A percentile compares a stretch with the other conserved stretches of the same genome.
Conservation (phyloP, 2,888 invertebrate species). For the Laothoe populi region DNA sequence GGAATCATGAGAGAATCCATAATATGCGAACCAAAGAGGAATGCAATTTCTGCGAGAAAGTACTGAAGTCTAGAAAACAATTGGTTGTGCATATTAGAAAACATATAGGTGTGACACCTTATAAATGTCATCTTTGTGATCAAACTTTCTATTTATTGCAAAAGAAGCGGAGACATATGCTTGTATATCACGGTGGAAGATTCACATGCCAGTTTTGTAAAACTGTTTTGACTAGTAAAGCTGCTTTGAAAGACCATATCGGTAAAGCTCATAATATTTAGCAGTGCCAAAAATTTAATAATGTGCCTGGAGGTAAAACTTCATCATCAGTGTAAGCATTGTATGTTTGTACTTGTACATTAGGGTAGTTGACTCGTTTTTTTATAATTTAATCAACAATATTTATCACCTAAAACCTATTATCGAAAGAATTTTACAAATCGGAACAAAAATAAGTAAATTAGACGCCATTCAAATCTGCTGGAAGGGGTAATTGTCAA, state of each 20-base stretch:
- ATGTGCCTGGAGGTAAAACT: slow-evolving; percentile 10
- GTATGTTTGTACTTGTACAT: no score
- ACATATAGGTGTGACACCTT: slow-evolving; percentile 70
- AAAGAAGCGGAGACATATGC: slow-evolving; percentile 63
- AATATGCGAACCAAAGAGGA: slow-evolving; percentile 56
- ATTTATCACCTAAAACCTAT: no score
- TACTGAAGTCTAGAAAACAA: slow-evolving; percentile 60
- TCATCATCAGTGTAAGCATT: no score
- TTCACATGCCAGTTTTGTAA: slow-evolving; percentile 69
- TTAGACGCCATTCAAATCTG: no score
- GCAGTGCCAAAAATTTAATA: slow-evolving; percentile 27
- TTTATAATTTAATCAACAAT: not conserved
- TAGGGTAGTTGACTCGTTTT: no score
- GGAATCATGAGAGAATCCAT: slow-evolving; percentile 67
- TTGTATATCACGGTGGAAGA: slow-evolving; percentile 62
- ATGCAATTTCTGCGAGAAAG: slow-evolving; percentile 68
- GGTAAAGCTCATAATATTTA: slow-evolving; percentile 61
- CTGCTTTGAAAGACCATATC: slow-evolving; percentile 61
- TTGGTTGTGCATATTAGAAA: slow-evolving; percentile 72
- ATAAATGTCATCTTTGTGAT: slow-evolving; percentile 63
- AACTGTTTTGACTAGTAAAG: slow-evolving; percentile 55
- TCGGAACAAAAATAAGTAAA: no score
- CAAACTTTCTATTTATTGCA: slow-evolving; percentile 61
- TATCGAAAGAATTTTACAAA: no score
- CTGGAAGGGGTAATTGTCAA: no score